Base-by-base conservation (phyloP, 2,888 invertebrate species). In the Chorisops tibialis region DNA sequence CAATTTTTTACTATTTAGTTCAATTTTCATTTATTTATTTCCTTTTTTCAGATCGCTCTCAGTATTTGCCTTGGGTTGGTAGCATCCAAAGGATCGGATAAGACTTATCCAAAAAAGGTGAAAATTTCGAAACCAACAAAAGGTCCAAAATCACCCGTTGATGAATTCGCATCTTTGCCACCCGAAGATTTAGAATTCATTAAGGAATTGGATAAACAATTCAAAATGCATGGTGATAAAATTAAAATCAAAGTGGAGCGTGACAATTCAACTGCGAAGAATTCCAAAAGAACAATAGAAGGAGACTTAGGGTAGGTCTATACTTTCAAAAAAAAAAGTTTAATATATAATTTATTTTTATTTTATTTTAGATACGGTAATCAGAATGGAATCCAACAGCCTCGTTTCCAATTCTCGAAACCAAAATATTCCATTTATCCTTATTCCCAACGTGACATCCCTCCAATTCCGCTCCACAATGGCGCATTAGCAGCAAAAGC, bases 251-350 rank as follows among this genome's bases (percentile, higher is more conserved):
- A 77, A 69, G 71, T 79, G 16, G 77, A 76, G 63, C 69, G 73
- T 22, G 74, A 73, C 30, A 78, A 78, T 64, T 62, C 70, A 11
- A 76, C 75, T 12, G 48, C 67, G 18, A 74, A 74, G 45, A 75
- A 71, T 38, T 71, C 68, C 45, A 90, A 90, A 71, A 79, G 90
- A 67, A 90, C 89, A 0, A 86, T 89, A 12, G 87, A 89, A 66
- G 84, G 84, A 1, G 85, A 86, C 50, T 77, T 90, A 11, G 90
- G 90, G 62, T 89, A 87, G 72, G 87, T 87, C 3, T 14, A 16
- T 30, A 7, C 9, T 30, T 30, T 72, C 1, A 77, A 80, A 68
- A 78, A 80, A 24, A 78, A 80, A 69, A 81, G 16, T 30, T 4
- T 38, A 6, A 30, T 18, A n/a, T 14, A 38, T 12, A n/a, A n/a